A percentile compares a stretch with the other conserved stretches of the same genome.
Evolutionary conservation across 2,113 vertebrate genomes (phyloP).

Genomic region (Cephalopterus ornatus): DNA sequence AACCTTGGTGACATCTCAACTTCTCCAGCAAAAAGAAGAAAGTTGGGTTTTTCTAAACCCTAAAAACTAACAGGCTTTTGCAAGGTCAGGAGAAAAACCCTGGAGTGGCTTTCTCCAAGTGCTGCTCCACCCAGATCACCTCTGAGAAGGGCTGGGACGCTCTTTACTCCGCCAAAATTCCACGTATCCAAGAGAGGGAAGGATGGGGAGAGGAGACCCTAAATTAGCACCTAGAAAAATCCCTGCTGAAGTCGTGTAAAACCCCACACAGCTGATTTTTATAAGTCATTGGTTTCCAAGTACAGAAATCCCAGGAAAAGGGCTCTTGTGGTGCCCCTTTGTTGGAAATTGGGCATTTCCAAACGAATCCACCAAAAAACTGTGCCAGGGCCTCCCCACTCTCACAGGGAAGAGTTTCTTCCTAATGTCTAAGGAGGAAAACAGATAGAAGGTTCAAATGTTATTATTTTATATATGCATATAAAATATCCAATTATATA

Average conservation of each 20-base stretch:
- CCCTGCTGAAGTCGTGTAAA: too few species aligned
- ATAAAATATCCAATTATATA: too few species aligned
- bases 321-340: too few species aligned
- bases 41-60: background rate
- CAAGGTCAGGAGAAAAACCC: background rate
- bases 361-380: rapidly evolving
- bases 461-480: too few species aligned
- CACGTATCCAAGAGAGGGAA: too few species aligned
- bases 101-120: background rate
- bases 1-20: background rate
- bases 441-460: too few species aligned
- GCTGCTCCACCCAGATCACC: background rate
- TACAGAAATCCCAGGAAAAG: background rate
- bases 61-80: background rate
- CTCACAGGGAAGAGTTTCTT: background rate
- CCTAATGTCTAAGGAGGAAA: too few species aligned
- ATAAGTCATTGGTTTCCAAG: background rate
- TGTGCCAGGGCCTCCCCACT: background rate
- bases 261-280: background rate
- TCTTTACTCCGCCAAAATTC: background rate
- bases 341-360: too few species aligned
- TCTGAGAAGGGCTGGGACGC: background rate
- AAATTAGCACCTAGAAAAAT: too few species aligned
- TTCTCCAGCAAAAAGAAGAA: background rate
- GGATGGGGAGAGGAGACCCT: too few species aligned